phyloP scores from a whole-genome alignment of 1,140 invertebrate species.

The Cryptotermes secundus region DNA sequence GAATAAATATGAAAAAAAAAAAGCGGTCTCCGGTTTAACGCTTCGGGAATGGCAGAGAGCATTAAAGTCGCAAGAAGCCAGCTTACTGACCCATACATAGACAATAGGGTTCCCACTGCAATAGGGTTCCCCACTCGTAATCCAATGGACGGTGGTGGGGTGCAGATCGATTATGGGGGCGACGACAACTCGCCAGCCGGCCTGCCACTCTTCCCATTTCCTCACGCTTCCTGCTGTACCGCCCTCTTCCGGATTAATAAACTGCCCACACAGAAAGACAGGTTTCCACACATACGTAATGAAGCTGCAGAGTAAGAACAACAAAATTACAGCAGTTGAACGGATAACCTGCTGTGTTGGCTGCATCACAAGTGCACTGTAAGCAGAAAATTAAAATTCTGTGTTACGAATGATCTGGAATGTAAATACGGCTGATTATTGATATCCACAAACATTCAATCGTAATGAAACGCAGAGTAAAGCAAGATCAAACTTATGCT shows the following conservation, averaged over 20 bases:
- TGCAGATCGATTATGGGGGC: neutral
- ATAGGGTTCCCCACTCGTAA: neutral
- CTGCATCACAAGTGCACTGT: neutral
- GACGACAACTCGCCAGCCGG: neutral
- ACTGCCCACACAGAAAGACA: neutral
- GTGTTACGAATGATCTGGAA: neutral
- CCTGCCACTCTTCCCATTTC: too few relatives aligned
- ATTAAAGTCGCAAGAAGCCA: neutral
- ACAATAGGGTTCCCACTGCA: neutral
- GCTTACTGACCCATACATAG: neutral
- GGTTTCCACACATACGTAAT: slow-evolving; percentile 16
- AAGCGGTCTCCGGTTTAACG: too few relatives aligned
- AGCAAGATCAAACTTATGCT: too few relatives aligned
- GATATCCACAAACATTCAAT: neutral
- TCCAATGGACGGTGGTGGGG: neutral
- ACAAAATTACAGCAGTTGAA: slow-evolving; percentile 7
- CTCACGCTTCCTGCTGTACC: neutral
- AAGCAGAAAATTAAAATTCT: neutral
- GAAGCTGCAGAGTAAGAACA: neutral
- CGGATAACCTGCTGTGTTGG: neutral
- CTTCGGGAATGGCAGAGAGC: too few relatives aligned
- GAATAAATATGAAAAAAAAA: too few relatives aligned
- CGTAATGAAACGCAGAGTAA: too few relatives aligned
- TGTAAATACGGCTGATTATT: neutral
- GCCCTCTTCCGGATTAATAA: slow-evolving; percentile 14